A percentile compares a stretch with the other conserved stretches of the same genome.
Conservation (phyloP, 2,888 invertebrate genomes). For the Eubasilissa splendida region DNA sequence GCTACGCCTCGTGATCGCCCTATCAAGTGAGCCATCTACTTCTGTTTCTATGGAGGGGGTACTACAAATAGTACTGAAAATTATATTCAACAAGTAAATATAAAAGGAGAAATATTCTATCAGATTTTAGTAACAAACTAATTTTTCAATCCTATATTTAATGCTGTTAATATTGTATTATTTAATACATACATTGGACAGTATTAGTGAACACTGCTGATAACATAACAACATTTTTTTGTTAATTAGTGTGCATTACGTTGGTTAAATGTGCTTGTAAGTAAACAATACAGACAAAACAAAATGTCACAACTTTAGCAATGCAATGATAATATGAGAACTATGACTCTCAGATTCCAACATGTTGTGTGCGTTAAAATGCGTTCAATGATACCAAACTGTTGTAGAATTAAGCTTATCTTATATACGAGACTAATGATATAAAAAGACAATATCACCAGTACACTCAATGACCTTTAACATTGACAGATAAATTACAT, state of each 20-base stretch:
- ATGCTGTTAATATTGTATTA: neutral
- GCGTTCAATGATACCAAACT: neutral
- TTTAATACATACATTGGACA: neutral
- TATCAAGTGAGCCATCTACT: conserved; percentile 70
- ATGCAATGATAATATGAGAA: neutral
- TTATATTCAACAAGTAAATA: conserved; percentile 22
- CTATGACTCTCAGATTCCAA: neutral
- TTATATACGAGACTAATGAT: neutral
- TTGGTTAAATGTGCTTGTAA: neutral
- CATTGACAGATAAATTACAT: conserved; percentile 15
- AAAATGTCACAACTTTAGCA: conserved; percentile 10
- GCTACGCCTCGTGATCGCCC: conserved; percentile 78
- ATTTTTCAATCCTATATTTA: neutral
- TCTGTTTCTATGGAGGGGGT: conserved; percentile 81
- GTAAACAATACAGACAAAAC: conserved; percentile 8
- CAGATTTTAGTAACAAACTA: neutral
- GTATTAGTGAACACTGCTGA: neutral
- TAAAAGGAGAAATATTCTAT: conserved; percentile 1
- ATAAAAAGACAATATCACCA: neutral
- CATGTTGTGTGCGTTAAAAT: conserved; percentile 1
- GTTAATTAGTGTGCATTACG: neutral
- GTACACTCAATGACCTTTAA: neutral
- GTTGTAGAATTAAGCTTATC: neutral
- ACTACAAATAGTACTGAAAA: conserved; percentile 76
- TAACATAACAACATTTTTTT: neutral